Base-by-base conservation (phyloP, 2,797 vertebrate species). In the Streptopelia turtur region DNA sequence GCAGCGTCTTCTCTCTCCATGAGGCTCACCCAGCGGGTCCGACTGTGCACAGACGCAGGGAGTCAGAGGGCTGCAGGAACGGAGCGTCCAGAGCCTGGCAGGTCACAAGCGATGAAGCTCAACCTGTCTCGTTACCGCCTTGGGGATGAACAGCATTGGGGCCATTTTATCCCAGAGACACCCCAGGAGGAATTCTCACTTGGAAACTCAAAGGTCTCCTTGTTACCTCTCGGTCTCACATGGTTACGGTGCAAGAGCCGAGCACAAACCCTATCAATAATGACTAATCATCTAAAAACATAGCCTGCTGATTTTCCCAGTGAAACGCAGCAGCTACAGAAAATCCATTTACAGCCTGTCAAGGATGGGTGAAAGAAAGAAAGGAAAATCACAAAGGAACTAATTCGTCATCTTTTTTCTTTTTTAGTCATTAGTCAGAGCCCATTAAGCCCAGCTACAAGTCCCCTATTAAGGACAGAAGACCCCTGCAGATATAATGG, bases 291-390 rank as follows among this genome's bases (percentile, higher is more conserved):
- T 14, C 82, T 57, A 68, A 91, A 85, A 83, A 33, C 66, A 74
- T 24, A 72, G n/a, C 17, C 1, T 63, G 76, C 56, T 93, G 59
- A 55, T 94, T 86, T 75, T 79, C 89, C 69, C 86, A 69, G 65
- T 27, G 65, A 85, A 85, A 85, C 6, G 45, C 16, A 50, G 57
- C 64, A 87, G 82, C 82, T 89, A 83, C 65, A 71, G 82, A 87
- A 93, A 93, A 95, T 83, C 84, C 79, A 87, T 93, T 87, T 93
- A 52, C 79, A 90, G 80, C 61, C 59, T 83, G 76, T 86, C 65
- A 75, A 85, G 82, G 57, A 65, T n/a, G 72, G 22, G 33, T 78
- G 79, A 83, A 83, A 76, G 60, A 87, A 90, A 84, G 83, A 76
- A 86, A 94, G 57, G 64, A 39, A 95, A 72, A 91, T 43, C 78